Conservation (phyloP, 2,888 invertebrate genomes). For the Mesopsocus fuscifrons region DNA sequence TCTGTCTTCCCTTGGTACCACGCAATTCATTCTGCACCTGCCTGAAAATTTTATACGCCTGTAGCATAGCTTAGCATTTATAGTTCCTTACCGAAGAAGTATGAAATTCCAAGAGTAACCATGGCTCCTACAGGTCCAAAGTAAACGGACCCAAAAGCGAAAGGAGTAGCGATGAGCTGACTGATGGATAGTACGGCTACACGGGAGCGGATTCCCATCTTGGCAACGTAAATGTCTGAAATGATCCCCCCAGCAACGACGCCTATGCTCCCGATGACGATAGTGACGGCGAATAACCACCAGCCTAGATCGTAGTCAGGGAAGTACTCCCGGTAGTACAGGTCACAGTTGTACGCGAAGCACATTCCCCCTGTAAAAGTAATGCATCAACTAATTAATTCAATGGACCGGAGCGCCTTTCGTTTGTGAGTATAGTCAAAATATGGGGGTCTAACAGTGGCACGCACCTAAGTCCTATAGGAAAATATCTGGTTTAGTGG, state of each 20-base stretch:
- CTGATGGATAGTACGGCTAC: conserved; percentile 63
- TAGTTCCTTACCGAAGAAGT: conserved; percentile 56
- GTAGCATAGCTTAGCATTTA: neutral
- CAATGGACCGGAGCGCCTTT: no score
- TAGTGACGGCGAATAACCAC: conserved; percentile 78
- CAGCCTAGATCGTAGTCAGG: conserved; percentile 78
- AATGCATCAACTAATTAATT: no score
- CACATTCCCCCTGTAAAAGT: conserved; percentile 60
- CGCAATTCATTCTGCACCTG: no score
- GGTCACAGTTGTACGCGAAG: conserved; percentile 79
- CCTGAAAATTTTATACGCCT: conserved; percentile 7
- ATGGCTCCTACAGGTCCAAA: conserved; percentile 69
- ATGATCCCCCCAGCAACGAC: conserved; percentile 37
- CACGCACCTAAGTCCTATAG: no score
- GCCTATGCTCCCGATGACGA: conserved; percentile 63
- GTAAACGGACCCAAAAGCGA: conserved; percentile 69
- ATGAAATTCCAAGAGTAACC: conserved; percentile 71
- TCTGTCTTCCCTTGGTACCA: no score
- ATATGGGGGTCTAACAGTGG: no score
- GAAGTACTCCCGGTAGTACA: conserved; percentile 74
- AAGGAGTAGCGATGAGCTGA: conserved; percentile 64
- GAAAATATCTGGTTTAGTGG: no score
- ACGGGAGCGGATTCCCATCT: conserved; percentile 66
- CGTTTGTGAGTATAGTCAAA: no score
- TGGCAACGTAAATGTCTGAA: conserved; percentile 72